Base-by-base conservation (phyloP, 2,113 vertebrate species). In the Psammodynastes pulverulentus region DNA sequence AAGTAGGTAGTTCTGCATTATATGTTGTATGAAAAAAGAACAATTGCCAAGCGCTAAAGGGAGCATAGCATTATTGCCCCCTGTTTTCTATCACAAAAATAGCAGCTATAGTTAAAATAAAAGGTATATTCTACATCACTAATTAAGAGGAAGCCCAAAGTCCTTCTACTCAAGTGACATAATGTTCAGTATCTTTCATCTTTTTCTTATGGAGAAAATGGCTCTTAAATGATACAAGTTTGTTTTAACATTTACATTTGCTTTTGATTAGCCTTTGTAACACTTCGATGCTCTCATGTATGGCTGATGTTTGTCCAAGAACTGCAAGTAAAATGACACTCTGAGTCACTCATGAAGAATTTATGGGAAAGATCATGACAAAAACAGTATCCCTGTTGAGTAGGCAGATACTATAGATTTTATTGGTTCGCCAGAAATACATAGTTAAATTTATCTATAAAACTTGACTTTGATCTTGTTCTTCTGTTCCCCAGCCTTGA, bases 361-460 rank as follows among this genome's bases (percentile, higher is more conserved):
- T 97, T 97, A 97, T 95, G 94, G 96, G 96, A 96, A 89, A 96
- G 95, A 97, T 95, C 95, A 96, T 96, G 95, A 96, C 95, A 96
- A 97, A 79, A 97, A 96, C 96, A 97, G 96, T 93, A 95, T 96
- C 95, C 94, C 96, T 97, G 96, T 95, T 96, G 95, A 96, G 95
- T 95, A 93, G 94, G 94, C 89, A 93, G 92, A 93, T 94, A 96
- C 95, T 96, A 93, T 96, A 94, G 90, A 94, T 51, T 89, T 97
- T 96, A 97, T 95, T 95, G 94, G 94, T 93, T 96, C 95, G 96
- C 94, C 94, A 96, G 96, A 95, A 96, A 97, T 97, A 96, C 94
- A 96, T 94, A 96, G 96, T 97, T 97, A 97, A 97, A 96, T 95
- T 95, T 95, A 94, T 96, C 95, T 96, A 95, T 94, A 95, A 97